phyloP scores from a whole-genome alignment of 2,888 invertebrate species.

The Charanyca ferruginea region DNA sequence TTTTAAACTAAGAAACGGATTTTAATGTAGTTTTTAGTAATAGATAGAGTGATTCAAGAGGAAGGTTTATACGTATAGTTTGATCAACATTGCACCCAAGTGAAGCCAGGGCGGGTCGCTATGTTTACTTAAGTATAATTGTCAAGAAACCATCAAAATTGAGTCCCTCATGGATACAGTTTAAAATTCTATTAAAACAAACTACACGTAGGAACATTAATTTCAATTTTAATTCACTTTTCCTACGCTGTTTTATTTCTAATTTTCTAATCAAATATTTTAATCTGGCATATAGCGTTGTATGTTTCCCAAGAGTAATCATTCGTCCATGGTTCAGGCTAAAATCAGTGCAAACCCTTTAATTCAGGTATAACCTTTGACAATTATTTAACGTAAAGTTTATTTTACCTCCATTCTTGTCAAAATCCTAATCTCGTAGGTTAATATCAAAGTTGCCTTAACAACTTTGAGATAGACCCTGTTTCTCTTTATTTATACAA shows the following conservation, averaged over 20 bases:
- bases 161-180: constrained; percentile 9
- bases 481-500: constrained; percentile 60
- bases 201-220: constrained; percentile 27
- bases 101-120: too few relatives aligned
- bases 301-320: constrained; percentile 65
- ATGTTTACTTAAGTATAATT: too few relatives aligned
- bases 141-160: not conserved
- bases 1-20: too few relatives aligned
- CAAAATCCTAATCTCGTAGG: constrained; percentile 61
- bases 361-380: constrained; percentile 59
- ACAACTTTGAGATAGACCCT: constrained; percentile 48
- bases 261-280: constrained; percentile 67
- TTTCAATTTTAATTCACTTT: constrained; percentile 57
- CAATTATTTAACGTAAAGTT: constrained; percentile 62
- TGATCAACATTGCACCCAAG: too few relatives aligned
- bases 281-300: constrained; percentile 57
- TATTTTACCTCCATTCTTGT: constrained; percentile 59
- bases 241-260: constrained; percentile 48
- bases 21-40: too few relatives aligned
- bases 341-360: constrained; percentile 54
- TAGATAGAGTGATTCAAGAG: too few relatives aligned
- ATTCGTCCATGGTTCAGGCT: constrained; percentile 50
- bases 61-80: too few relatives aligned
- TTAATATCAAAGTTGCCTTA: constrained; percentile 60
- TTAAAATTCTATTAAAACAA: constrained; percentile 45